Conservation (phyloP, 1,140 invertebrate genomes). For the Stegodyphus mimosarum region DNA sequence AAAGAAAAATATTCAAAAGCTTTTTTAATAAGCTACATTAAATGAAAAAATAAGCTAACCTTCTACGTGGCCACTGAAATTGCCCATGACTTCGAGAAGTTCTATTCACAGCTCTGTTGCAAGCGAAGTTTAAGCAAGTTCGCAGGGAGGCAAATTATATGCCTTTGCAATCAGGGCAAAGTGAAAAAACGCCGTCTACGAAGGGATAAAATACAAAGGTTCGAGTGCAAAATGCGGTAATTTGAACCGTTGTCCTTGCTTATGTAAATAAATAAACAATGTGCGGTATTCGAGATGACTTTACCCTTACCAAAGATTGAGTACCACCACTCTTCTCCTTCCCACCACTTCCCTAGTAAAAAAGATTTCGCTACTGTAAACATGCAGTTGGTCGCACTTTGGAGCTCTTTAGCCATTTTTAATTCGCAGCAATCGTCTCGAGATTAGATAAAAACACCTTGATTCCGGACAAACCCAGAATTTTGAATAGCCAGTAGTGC, state of each 20-base stretch:
- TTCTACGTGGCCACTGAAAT: slow-evolving; percentile 46
- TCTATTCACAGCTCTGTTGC: neutral
- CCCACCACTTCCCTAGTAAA: slow-evolving; percentile 13
- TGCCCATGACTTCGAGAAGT: slow-evolving; percentile 22
- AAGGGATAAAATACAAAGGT: slow-evolving; percentile 49
- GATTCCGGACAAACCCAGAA: neutral
- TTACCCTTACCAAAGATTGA: slow-evolving; percentile 22
- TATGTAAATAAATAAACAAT: slow-evolving; percentile 46
- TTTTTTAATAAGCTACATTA: neutral
- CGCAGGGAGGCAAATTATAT: neutral
- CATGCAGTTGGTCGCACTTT: neutral
- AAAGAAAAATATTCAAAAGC: neutral
- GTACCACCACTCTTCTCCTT: slow-evolving; percentile 3
- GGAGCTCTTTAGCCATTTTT: slow-evolving; percentile 31
- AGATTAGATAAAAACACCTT: slow-evolving; percentile 49
- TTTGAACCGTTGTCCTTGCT: slow-evolving; percentile 39
- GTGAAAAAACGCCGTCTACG: neutral
- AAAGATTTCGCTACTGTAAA: neutral
- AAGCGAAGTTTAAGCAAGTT: neutral
- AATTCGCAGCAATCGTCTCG: slow-evolving; percentile 24
- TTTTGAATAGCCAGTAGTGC: neutral
- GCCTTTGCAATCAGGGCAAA: neutral
- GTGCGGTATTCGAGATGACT: neutral
- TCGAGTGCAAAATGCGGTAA: slow-evolving; percentile 38
- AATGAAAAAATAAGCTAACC: slow-evolving; percentile 4